Evolutionary conservation across 2,113 vertebrate genomes (phyloP).

Genomic region (Aspiorhynchus laticeps): DNA sequence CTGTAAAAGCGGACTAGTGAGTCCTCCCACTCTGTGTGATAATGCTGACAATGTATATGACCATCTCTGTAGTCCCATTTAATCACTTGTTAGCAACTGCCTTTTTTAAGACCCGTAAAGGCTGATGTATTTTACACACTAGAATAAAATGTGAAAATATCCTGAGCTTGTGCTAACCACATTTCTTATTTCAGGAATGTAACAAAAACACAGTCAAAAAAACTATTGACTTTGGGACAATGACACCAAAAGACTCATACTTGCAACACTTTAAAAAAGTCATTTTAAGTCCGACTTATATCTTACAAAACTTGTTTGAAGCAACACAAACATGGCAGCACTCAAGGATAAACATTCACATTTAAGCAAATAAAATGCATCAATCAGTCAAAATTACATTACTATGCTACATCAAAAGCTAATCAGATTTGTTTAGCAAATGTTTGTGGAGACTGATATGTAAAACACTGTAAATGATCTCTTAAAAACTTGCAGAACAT

Average conservation of each 20-base stretch:
- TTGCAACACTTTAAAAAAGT: neutral
- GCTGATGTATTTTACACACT: neutral
- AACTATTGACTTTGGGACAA: too few species aligned
- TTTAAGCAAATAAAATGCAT: constrained; percentile 13
- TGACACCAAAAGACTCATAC: neutral
- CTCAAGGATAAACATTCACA: neutral
- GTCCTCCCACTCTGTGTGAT: too few species aligned
- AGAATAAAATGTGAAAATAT: neutral
- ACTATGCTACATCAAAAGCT: neutral
- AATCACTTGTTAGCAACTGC: neutral
- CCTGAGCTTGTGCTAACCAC: neutral
- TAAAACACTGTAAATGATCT: neutral
- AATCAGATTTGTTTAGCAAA: constrained; percentile 4
- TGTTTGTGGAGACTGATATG: neutral
- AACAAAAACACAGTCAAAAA: neutral
- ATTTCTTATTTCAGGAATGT: neutral
- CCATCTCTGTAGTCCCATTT: too few species aligned
- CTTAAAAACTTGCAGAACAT: neutral
- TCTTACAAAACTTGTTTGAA: neutral
- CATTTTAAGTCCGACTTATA: neutral
- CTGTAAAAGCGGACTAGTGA: too few species aligned
- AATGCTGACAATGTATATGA: too few species aligned
- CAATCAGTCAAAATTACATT: neutral
- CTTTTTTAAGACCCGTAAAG: too few species aligned
- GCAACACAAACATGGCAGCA: neutral